phyloP scores from a whole-genome alignment of 2,797 vertebrate species.

The Protonibea diacanthus region DNA sequence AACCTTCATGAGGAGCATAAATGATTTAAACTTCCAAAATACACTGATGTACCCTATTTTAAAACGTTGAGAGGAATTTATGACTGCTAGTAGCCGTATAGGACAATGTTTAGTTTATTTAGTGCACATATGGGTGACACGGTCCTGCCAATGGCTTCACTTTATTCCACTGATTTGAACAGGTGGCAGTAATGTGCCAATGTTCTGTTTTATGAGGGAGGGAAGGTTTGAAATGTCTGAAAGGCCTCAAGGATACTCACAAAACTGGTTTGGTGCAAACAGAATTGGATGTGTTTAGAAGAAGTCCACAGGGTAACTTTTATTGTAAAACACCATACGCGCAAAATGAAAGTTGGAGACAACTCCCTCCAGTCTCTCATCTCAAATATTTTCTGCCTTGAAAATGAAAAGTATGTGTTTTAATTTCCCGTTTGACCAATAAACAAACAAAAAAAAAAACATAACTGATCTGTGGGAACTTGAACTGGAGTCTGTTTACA shows the following conservation, averaged over 20 bases:
- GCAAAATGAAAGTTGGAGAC: background rate
- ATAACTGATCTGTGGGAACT: background rate
- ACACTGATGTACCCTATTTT: background rate
- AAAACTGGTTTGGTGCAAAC: background rate
- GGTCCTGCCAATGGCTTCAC: background rate
- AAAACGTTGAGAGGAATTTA: background rate
- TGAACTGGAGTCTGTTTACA: background rate
- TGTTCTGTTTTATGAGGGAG: background rate
- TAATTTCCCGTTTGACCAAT: background rate
- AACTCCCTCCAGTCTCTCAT: background rate
- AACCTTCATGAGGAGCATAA: background rate
- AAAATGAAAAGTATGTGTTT: background rate
- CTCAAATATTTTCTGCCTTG: background rate
- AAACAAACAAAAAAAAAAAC: conserved; percentile 10
- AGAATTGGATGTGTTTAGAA: background rate
- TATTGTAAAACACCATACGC: background rate
- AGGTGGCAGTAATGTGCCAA: background rate
- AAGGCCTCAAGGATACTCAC: background rate
- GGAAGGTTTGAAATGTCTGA: background rate
- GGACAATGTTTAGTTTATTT: background rate
- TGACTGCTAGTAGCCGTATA: background rate
- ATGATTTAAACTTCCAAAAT: background rate
- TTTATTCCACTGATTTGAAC: background rate
- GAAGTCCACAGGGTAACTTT: background rate
- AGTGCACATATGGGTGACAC: background rate